A percentile compares a stretch with the other conserved stretches of the same genome.
phyloP scores from a whole-genome alignment of 2,888 invertebrate species.

The Crepidodera aurea region DNA sequence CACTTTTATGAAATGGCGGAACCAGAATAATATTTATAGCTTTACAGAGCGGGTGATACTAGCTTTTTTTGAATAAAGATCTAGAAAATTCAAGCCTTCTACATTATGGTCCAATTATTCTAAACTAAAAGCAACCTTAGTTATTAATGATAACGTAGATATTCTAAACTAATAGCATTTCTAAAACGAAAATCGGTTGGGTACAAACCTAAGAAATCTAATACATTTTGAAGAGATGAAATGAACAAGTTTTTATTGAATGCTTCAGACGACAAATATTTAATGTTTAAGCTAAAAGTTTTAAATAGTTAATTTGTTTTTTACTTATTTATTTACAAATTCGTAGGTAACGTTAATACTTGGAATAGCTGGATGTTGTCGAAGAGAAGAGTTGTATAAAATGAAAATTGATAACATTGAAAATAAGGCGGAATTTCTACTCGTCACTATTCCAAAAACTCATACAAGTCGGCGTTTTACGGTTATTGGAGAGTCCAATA shows the following conservation, averaged over 20 bases:
- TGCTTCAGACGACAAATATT: neutral
- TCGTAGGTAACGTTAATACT: conserved; percentile 6
- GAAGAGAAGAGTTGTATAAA: conserved; percentile 9
- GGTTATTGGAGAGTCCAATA: neutral
- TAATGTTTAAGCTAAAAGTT: neutral
- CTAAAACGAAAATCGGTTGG: neutral
- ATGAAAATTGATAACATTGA: conserved; percentile 5
- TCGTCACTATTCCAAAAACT: conserved; percentile 3
- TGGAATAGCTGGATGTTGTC: conserved; percentile 10
- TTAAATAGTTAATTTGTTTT: neutral
- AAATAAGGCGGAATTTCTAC: conserved; percentile 4
- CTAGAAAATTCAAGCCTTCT: neutral
- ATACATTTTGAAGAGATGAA: neutral
- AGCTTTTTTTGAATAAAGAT: neutral
- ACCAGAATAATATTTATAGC: too few relatives aligned
- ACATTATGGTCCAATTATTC: neutral
- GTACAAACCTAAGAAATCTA: neutral
- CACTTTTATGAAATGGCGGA: too few relatives aligned
- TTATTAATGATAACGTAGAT: neutral
- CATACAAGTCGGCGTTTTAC: neutral
- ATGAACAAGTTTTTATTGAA: neutral
- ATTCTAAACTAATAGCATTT: neutral
- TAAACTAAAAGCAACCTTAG: neutral
- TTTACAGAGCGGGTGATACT: neutral
- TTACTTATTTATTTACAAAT: neutral